Base-by-base conservation (phyloP, 1,140 invertebrate genomes). In the Drosophila nebulosa region DNA sequence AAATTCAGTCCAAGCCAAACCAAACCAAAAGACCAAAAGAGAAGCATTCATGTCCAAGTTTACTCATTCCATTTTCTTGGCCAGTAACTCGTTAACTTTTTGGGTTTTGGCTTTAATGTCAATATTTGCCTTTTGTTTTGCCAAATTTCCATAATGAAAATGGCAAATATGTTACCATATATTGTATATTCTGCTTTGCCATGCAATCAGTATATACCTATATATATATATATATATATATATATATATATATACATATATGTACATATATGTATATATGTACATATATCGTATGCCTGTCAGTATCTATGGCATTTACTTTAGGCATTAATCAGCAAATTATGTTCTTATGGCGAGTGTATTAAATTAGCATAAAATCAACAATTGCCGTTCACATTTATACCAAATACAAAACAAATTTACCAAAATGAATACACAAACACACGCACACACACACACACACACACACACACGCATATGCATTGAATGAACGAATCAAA, bases 331-430 rank as follows among this genome's bases (percentile, higher is more conserved):
- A 69, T 30, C 81, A 78, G 74, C 78, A 86, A 86, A 88, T 85
- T 86, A 88, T 88, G 78, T 69, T 88, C 74, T 69, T 75, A 86
- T 88, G 46, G 63, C 26, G 60, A 85, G 69, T 86, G 78, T 78
- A 86, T 86, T 86, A 75, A 86, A 86, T 86, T 86, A 86, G 81
- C 81, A 88, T 86, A 86, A 88, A 78, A 81, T 65, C 36, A 57
- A 51, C 39, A 64, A 62, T 71, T 64, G 61, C 64, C 67, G 53
- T 36, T 62, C 50, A 30, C 7, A 52, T 27, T 74, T 65, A 55
- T 55, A 21, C 68, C 69, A 73, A 85, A 77, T 86, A 64, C 78
- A 69, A 77, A 86, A 80, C 79, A 68, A 78, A 74, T 74, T 80
- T 26, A 53, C 26, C 68, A 73, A 84, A 70, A 68, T 66, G 69